phyloP scores from a whole-genome alignment of 2,797 vertebrate genomes.

The Anguilla obscura region DNA sequence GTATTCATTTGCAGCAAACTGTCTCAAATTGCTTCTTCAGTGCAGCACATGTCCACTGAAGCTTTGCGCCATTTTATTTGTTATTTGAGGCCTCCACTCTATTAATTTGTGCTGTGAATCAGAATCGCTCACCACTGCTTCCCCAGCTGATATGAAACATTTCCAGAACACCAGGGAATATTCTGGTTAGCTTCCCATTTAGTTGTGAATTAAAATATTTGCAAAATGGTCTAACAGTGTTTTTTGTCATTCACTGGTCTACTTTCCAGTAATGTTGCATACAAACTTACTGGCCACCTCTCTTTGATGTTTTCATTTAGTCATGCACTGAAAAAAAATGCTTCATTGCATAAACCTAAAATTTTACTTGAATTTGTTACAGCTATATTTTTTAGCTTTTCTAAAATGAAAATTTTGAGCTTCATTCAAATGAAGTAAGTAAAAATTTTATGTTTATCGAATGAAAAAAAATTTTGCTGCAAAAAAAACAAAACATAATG shows the following conservation, averaged over 20 bases:
- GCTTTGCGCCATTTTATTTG: neutral
- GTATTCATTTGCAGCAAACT: slow-evolving; percentile 43
- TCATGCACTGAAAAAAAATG: neutral
- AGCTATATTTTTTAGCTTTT: too few species aligned
- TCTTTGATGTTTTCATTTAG: neutral
- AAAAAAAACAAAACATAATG: neutral
- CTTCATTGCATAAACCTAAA: too few species aligned
- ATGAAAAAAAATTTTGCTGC: too few species aligned
- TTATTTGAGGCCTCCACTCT: neutral
- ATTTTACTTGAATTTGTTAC: too few species aligned
- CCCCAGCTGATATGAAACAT: neutral
- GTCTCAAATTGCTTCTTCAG: slow-evolving; percentile 28
- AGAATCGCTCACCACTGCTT: neutral
- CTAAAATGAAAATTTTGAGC: too few species aligned
- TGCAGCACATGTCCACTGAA: slow-evolving; percentile 10
- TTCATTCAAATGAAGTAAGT: too few species aligned
- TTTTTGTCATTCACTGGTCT: neutral
- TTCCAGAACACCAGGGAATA: neutral
- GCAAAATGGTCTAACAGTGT: neutral
- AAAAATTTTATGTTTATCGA: too few species aligned
- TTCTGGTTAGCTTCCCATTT: neutral
- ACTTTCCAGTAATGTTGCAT: neutral
- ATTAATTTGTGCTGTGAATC: neutral
- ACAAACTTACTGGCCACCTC: neutral
- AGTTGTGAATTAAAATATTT: neutral